These are phyloP conservation scores for Myoxocephalus aenaeus DNA, from an alignment of 2,797 vertebrate species.

Conservation along the genomic window DNA sequence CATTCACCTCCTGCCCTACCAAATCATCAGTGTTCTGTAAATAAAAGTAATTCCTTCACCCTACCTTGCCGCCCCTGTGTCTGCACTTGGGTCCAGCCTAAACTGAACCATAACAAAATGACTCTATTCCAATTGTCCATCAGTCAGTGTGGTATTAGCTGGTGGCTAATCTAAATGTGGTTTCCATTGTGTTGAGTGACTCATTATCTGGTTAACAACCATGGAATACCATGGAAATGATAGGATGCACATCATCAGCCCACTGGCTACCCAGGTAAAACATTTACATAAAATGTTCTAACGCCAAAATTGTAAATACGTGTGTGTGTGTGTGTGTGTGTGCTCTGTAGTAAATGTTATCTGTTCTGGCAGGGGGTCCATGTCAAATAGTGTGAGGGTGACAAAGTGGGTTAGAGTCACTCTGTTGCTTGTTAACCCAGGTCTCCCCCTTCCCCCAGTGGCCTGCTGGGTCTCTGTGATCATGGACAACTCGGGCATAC, in stretches of 20 bases:
- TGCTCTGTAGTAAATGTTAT: slow-evolving; percentile 49
- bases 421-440: slow-evolving; percentile 48
- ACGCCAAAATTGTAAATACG: background rate
- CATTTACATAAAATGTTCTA: slow-evolving; percentile 9
- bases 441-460: slow-evolving; percentile 8
- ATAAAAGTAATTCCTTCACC: too few species aligned
- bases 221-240: slow-evolving; percentile 43
- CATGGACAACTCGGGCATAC: slow-evolving; percentile 9
- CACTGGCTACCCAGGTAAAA: slow-evolving; percentile 21
- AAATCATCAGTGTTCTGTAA: too few species aligned
- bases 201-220: slow-evolving; percentile 48
- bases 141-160: slow-evolving; percentile 43
- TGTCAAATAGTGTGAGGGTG: slow-evolving; percentile 52
- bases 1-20: too few species aligned
- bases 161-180: slow-evolving; percentile 51
- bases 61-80: too few species aligned
- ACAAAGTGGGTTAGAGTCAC: slow-evolving; percentile 38
- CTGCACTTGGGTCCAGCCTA: too few species aligned
- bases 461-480: slow-evolving; percentile 44
- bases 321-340: too few species aligned
- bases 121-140: slow-evolving; percentile 36
- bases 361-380: slow-evolving; percentile 50
- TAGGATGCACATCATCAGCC: slow-evolving; percentile 51
- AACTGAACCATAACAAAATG: slow-evolving; percentile 9
- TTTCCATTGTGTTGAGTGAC: slow-evolving; percentile 48